These are phyloP conservation scores for Gouania willdenowi DNA, from an alignment of 2,797 vertebrate species.

Conservation along the genomic window DNA sequence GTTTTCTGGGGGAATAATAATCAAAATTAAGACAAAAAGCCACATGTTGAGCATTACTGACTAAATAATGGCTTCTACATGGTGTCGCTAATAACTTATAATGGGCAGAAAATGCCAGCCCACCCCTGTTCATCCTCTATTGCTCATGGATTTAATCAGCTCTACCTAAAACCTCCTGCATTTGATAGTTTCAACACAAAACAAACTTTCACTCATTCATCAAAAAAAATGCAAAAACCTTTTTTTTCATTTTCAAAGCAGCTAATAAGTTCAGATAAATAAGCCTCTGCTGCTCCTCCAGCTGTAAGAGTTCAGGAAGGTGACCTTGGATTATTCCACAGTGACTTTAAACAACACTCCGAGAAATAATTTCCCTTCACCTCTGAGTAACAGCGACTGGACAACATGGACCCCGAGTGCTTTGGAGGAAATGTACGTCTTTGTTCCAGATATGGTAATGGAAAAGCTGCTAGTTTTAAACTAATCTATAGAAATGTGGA, in stretches of 20 bases:
- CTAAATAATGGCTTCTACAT: too few species aligned
- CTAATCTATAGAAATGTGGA: too few species aligned
- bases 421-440: slow-evolving; percentile 31
- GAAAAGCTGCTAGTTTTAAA: too few species aligned
- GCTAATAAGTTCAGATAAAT: slow-evolving; percentile 12
- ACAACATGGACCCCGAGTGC: slow-evolving; percentile 24
- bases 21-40: too few species aligned
- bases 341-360: slow-evolving; percentile 9
- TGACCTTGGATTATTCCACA: slow-evolving; percentile 11
- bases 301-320: background rate
- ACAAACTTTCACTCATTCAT: too few species aligned
- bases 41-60: too few species aligned
- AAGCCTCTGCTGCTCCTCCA: slow-evolving; percentile 4
- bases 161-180: slow-evolving; percentile 32
- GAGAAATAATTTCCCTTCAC: slow-evolving; percentile 15
- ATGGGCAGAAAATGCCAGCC: too few species aligned
- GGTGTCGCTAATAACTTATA: too few species aligned
- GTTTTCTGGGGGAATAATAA: too few species aligned
- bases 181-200: slow-evolving; percentile 26
- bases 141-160: slow-evolving; percentile 17
- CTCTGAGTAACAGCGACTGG: slow-evolving; percentile 23
- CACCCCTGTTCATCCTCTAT: too few species aligned
- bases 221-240: too few species aligned
- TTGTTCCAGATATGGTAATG: slow-evolving; percentile 21
- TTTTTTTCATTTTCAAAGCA: too few species aligned